Conservation (phyloP, 2,797 vertebrate genomes). For the Muscicapa comitata region DNA sequence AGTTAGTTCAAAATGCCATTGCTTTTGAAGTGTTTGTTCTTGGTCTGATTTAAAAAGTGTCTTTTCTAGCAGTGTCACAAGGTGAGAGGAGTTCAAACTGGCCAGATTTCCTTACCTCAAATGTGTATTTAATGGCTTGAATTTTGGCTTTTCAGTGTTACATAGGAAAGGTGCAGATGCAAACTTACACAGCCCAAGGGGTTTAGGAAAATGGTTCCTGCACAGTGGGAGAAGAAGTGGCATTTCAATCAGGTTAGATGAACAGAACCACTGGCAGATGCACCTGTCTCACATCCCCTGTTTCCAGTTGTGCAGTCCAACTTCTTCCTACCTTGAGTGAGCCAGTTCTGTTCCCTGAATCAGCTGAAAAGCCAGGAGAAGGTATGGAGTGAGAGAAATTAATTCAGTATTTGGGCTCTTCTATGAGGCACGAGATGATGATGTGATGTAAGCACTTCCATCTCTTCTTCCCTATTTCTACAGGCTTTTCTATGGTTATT, state of each 20-base stretch:
- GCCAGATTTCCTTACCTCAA: neutral
- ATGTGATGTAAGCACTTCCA: neutral
- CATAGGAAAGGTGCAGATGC: neutral
- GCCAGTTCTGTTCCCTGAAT: neutral
- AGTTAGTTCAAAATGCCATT: neutral
- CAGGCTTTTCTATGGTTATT: neutral
- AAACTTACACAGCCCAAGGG: no score
- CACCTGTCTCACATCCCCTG: neutral
- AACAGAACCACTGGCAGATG: neutral
- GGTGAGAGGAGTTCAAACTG: neutral
- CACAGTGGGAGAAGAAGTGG: neutral
- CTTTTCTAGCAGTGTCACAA: neutral
- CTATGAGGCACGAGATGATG: neutral
- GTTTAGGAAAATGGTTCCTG: neutral
- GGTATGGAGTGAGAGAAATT: neutral
- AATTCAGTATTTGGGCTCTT: neutral
- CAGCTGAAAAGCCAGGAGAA: neutral
- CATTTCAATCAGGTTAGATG: neutral
- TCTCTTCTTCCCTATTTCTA: neutral
- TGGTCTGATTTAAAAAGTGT: neutral
- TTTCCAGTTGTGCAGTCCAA: neutral
- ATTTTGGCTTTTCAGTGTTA: neutral
- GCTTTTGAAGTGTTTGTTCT: neutral
- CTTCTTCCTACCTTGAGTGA: neutral
- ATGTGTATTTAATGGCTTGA: neutral